These are phyloP conservation scores for Periophthalmus modestus DNA, from an alignment of 2,113 vertebrate species.

Conservation along the genomic window DNA sequence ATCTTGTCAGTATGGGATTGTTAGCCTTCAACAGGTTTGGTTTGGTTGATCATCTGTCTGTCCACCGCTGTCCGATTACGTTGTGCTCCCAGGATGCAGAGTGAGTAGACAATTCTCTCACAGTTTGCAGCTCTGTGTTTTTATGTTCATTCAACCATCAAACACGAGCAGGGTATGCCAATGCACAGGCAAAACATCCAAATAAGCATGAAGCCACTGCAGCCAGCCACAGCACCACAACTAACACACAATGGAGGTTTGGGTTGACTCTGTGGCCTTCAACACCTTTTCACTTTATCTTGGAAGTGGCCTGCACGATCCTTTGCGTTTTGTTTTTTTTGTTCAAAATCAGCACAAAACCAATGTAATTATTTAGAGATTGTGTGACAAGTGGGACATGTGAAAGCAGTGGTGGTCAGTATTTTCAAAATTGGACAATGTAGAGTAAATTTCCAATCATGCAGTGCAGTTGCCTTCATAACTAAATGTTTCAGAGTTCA, in stretches of 20 bases:
- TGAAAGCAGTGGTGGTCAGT: neutral
- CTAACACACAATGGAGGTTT: constrained; percentile 17
- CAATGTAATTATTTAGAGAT: neutral
- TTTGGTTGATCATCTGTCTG: constrained; percentile 53
- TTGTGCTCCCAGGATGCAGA: constrained; percentile 19
- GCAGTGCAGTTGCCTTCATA: neutral
- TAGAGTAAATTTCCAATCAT: neutral
- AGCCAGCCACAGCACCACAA: constrained; percentile 32
- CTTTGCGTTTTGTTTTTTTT: constrained; percentile 12
- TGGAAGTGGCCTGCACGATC: neutral
- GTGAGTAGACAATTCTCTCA: constrained; percentile 60
- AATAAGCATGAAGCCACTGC: constrained; percentile 44
- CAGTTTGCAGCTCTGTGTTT: constrained; percentile 69
- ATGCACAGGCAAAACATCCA: constrained; percentile 65
- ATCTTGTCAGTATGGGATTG: constrained; percentile 50
- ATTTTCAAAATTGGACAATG: neutral
- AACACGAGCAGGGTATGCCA: constrained; percentile 57
- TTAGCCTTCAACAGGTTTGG: constrained; percentile 44
- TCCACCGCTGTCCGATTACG: constrained; percentile 41
- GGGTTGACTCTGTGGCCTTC: constrained; percentile 26
- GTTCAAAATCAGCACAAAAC: neutral
- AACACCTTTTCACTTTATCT: constrained; percentile 26
- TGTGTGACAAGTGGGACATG: neutral
- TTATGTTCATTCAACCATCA: constrained; percentile 79
- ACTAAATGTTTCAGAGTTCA: no score